Conservation (phyloP, 2,113 vertebrate species). For the Ceyx margarethae region DNA sequence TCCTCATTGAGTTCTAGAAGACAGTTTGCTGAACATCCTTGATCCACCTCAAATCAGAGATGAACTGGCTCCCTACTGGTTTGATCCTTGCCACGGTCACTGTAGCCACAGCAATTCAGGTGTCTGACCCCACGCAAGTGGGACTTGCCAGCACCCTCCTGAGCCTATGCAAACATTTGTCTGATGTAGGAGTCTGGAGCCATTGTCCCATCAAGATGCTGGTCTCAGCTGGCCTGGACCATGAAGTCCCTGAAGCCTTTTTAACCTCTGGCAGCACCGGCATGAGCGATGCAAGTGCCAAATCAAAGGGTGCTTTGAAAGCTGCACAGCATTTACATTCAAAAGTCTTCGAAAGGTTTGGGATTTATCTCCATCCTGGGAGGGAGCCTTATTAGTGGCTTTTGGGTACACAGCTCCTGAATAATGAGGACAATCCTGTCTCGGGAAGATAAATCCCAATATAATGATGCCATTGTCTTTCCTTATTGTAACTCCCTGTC, state of each 20-base stretch:
- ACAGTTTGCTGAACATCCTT: not conserved
- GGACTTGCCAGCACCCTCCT: not conserved
- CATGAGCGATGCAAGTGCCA: fast-evolving
- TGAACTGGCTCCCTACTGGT: fast-evolving
- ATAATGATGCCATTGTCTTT: conserved; percentile 68
- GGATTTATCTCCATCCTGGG: conserved; percentile 52
- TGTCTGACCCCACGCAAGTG: fast-evolving
- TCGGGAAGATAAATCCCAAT: conserved; percentile 55
- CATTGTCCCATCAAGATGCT: not conserved
- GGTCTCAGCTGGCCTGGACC: not conserved
- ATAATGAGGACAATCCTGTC: conserved; percentile 64
- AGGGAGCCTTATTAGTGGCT: conserved; percentile 57
- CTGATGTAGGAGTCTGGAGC: not conserved
- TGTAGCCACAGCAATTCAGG: fast-evolving
- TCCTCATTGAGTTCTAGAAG: not conserved
- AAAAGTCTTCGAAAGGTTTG: not conserved
- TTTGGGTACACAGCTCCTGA: conserved; percentile 46
- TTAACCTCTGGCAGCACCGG: not conserved
- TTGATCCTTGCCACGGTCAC: not conserved
- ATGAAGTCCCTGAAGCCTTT: fast-evolving
- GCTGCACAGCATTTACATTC: conserved; percentile 7
- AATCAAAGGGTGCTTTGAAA: not conserved
- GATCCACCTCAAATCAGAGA: not conserved
- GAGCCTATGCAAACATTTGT: not conserved
- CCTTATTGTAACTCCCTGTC: conserved; percentile 30